Evolutionary conservation across 2,888 invertebrate genomes (phyloP), one percentile per base, ranked within the genome.

Genomic region (Noctua janthina): DNA sequence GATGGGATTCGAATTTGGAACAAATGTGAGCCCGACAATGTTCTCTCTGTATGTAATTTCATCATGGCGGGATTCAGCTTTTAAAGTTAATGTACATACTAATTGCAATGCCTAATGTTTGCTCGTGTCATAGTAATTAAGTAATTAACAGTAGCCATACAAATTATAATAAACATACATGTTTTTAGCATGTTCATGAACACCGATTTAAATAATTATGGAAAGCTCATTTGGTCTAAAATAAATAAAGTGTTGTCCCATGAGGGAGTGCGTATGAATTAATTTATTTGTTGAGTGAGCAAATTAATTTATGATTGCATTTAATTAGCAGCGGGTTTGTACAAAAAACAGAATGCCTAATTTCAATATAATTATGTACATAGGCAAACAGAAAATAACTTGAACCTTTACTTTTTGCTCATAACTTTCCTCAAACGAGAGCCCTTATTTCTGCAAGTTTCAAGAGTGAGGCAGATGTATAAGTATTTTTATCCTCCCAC

Each of bases 1-100:
- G 83, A 81, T 87, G 76, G 67, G 85, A 83, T 85, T 87, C 84
- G 43, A 84, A 86, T 79, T 75, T 73, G 70, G 79, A 73, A 73
- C 70, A 62, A 86, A 87, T 79, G 81, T 29, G 68, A 78, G 64
- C 81, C 46, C 71, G 77, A 74, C 77, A 74, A 66, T 75, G 54
- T 70, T 35, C 64, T 54, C 68, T 73, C 56, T 64, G 62, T 79
- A 72, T 84, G 66, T 81, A 83, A 83, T 81, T 87, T 81, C 69
- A 71, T 49, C 74, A 35, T 73, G 64, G 49, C 59, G 43, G 64
- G 64, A 59, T 74, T 79, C 62, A 66, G 70, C 74, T 76, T 82
- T 84, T 69, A 73, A 80, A 75, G 64, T 74, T 74, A 67, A 81
- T 71, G 49, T 80, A 62, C 17, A 35, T 59, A 29, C 46, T 78